phyloP scores from a whole-genome alignment of 1,140 invertebrate species.

The Mya arenaria region DNA sequence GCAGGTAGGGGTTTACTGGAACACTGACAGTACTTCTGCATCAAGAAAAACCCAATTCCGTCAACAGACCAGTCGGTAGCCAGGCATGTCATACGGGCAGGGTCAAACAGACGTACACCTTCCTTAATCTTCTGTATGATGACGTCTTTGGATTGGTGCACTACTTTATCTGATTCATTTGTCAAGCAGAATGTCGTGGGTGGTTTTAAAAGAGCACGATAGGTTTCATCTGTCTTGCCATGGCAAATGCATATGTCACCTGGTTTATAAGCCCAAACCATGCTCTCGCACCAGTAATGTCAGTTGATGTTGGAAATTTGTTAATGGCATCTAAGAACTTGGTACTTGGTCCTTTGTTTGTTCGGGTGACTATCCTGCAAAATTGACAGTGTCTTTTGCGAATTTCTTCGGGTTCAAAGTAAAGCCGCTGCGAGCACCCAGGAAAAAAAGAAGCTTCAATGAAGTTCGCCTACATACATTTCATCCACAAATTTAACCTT shows the following conservation, averaged over 20 bases:
- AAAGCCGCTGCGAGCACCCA: too few relatives aligned
- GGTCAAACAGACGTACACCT: slow-evolving; percentile 47
- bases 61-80: slow-evolving; percentile 49
- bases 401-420: slow-evolving; percentile 59
- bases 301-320: slow-evolving; percentile 42
- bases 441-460: too few relatives aligned
- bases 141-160: slow-evolving; percentile 36
- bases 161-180: slow-evolving; percentile 34
- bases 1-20: slow-evolving; percentile 23
- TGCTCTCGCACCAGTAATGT: slow-evolving; percentile 57
- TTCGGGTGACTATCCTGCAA: slow-evolving; percentile 38
- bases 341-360: neutral
- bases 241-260: slow-evolving; percentile 58
- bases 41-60: slow-evolving; percentile 48
- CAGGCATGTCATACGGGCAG: slow-evolving; percentile 7
- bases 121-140: slow-evolving; percentile 48
- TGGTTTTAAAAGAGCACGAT: slow-evolving; percentile 13
- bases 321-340: slow-evolving; percentile 37
- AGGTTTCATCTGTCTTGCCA: slow-evolving; percentile 55
- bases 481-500: too few relatives aligned
- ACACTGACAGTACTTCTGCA: slow-evolving; percentile 45
- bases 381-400: slow-evolving; percentile 65
- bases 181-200: slow-evolving; percentile 16
- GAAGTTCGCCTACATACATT: too few relatives aligned
- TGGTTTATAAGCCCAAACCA: slow-evolving; percentile 65